Base-by-base conservation (phyloP, 2,888 invertebrate genomes). In the Pseudococcus longispinus region DNA sequence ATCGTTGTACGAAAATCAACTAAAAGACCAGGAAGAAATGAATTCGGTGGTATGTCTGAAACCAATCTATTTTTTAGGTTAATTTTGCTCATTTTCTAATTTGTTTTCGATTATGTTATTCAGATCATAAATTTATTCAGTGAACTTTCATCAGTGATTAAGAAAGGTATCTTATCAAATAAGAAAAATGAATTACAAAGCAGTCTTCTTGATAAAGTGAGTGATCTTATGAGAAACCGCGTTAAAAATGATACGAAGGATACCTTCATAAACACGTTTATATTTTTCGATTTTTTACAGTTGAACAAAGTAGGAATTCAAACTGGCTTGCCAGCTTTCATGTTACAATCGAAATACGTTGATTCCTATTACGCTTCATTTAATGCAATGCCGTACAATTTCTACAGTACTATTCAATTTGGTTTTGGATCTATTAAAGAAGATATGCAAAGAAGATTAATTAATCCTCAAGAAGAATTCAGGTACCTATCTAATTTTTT, bases 381-480 rank as follows among this genome's bases (percentile, higher is more conserved):
- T 83, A 90, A 90, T 32, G 91, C 93, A 65, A 91, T 93, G 89
- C 91, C 91, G 88, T 90, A 91, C 26, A 92, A 93, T 89, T 92
- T 93, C 88, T 93, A 93, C 89, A 90, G 91, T 87, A 93, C 92
- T 89, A 90, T 92, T 5, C 90, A 91, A 74, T 91, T 91, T 89
- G 91, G 92, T 0, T 91, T 92, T 65, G 89, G 89, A 2, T 93
- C 92, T 89, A 89, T 91, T 51, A 90, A 91, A 84, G 90, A 90
- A 87, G 89, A 91, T 42, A 90, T 91, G 88, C 91, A 92, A 89
- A 90, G 89, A 70, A 89, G 90, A 82, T 89, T 92, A 42, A 89
- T 89, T 3, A 89, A 90, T 60, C 90, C 90, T 26, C 89, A 90
- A 18, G 90, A 90, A 26, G 91, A 92, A 84, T 90, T 91, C 85